These are phyloP conservation scores for Panonychus citri DNA, from an alignment of 1,140 invertebrate genomes.

Conservation along the genomic window DNA sequence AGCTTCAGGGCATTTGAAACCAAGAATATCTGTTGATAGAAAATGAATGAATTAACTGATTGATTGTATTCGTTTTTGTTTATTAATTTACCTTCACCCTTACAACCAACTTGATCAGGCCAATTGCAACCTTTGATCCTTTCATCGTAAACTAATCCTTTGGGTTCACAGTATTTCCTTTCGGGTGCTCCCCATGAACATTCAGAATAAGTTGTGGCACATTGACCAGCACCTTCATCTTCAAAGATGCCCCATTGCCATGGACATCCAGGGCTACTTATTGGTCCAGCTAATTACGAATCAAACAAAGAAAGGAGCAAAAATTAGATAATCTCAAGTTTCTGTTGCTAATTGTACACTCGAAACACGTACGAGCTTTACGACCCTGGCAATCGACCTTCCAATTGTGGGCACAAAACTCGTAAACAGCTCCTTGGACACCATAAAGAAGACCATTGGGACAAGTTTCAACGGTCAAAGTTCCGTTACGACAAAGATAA, in stretches of 20 bases:
- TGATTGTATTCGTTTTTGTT: background rate
- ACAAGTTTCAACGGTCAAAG: slow-evolving; percentile 61
- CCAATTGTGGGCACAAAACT: slow-evolving; percentile 85
- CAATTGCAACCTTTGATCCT: slow-evolving; percentile 71
- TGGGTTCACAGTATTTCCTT: slow-evolving; percentile 48
- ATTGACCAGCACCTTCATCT: slow-evolving; percentile 35
- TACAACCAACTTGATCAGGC: slow-evolving; percentile 63
- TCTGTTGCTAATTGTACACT: background rate
- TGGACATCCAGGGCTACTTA: slow-evolving; percentile 32
- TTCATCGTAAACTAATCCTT: slow-evolving; percentile 60
- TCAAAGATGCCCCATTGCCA: slow-evolving; percentile 70
- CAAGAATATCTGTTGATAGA: slow-evolving; percentile 23
- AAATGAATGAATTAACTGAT: background rate
- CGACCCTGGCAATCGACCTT: slow-evolving; percentile 60
- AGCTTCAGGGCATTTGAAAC: slow-evolving; percentile 40
- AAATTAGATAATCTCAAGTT: background rate
- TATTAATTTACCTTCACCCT: slow-evolving; percentile 43
- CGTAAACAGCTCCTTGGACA: slow-evolving; percentile 58
- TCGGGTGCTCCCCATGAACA: slow-evolving; percentile 56
- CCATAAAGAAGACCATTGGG: slow-evolving; percentile 76
- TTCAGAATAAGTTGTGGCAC: slow-evolving; percentile 61
- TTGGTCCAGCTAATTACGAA: slow-evolving; percentile 13
- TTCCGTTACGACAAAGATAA: slow-evolving; percentile 72
- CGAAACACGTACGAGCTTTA: slow-evolving; percentile 37
- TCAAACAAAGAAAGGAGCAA: background rate